phyloP scores from a whole-genome alignment of 1,140 invertebrate genomes.

The Formica exsecta region DNA sequence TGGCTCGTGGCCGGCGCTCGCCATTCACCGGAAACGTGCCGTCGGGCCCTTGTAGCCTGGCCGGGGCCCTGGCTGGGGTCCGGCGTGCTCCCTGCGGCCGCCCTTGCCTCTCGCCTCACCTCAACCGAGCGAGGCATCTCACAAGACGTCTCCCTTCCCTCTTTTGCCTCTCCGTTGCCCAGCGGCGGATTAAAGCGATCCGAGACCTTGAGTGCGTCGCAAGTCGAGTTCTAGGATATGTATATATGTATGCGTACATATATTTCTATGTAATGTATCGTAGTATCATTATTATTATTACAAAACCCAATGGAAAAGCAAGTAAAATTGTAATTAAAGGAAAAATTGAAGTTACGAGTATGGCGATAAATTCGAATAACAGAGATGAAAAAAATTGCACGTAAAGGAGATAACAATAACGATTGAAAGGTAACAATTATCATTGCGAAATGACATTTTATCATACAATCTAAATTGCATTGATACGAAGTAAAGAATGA shows the following conservation, averaged over 20 bases:
- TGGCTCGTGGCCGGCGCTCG: constrained; percentile 87
- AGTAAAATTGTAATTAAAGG: neutral
- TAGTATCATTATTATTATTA: neutral
- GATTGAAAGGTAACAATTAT: neutral
- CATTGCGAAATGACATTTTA: neutral
- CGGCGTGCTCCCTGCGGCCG: constrained; percentile 44
- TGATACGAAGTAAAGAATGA: neutral
- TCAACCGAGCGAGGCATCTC: constrained; percentile 55
- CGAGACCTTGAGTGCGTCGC: constrained; percentile 57
- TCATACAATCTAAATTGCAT: neutral
- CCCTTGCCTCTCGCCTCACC: constrained; percentile 36
- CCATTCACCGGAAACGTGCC: constrained; percentile 84
- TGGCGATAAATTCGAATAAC: neutral
- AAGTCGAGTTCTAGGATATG: constrained; percentile 1
- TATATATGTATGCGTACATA: neutral
- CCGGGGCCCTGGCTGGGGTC: constrained; percentile 51
- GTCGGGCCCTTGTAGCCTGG: constrained; percentile 66
- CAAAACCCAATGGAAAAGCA: neutral
- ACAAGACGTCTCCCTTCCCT: neutral
- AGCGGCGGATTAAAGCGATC: constrained; percentile 54
- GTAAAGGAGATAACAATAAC: neutral
- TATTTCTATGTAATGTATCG: neutral
- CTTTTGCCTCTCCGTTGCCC: constrained; percentile 8
- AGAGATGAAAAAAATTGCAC: neutral
- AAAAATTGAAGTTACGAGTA: neutral